Base-by-base conservation (phyloP, 2,797 vertebrate species). In the Enteromius afrohamiltoni region DNA sequence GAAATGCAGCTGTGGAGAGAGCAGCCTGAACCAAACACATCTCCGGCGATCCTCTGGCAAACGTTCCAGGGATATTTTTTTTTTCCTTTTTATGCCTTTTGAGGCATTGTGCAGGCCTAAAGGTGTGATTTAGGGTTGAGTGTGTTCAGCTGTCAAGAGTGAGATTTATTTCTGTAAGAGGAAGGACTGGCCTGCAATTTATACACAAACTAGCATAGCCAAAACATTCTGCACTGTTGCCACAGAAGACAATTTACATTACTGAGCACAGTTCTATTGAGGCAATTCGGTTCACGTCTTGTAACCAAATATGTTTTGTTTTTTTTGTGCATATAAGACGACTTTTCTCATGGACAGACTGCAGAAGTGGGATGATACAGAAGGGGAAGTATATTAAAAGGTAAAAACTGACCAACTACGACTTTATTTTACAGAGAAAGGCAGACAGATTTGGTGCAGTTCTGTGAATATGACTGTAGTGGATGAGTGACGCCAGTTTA, bases 11-110 rank as follows among this genome's bases (percentile, higher is more conserved):
- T 70, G 70, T 75, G 65, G 53, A 77, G 51, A 74, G 40, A 79
- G 83, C 10, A 34, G 82, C 83, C 85, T 26, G 34, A 85, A 90
- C 85, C 80, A 89, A 92, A 91, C 87, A 86, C 79, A 58, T 87
- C 86, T 89, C 62, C 19, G 26, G 55, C 42, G 85, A 81, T 77
- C 64, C 87, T 88, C 87, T 88, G 92, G 80, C 85, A 84, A 86
- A 77, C 82, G 16, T 9, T 60, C 60, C 82, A 45, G 88, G 90
- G 89, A 55, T 31, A 29, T 65, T 53, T 67, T 79, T 29, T 29
- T 16, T 82, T 80, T 40, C 29, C 49, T 78, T 29, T 84, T 90
- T 90, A 93, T 87, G 90, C 93, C 93, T 94, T 94, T 93, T 93
- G 90, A 55, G 91, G 93, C 82, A 88, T 73, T 84, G 67, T 69